Base-by-base conservation (phyloP, 2,888 invertebrate species). In the Lasioglossum pauxillum region DNA sequence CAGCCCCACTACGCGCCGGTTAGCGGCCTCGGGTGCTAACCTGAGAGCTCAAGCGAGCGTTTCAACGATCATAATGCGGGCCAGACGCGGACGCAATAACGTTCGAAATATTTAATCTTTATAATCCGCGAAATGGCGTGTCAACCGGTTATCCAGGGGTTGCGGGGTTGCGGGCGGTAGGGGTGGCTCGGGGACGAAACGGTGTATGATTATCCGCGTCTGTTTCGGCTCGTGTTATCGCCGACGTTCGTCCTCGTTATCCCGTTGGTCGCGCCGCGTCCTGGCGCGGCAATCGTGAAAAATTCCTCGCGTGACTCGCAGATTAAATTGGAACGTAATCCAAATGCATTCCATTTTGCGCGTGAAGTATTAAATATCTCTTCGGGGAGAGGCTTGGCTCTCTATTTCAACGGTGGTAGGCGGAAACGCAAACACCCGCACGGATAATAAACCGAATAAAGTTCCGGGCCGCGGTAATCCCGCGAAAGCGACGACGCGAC, bases 261-360 rank as follows among this genome's bases (percentile, higher is more conserved):
- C 35, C 69, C 53, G 46, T 49, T 27, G 41, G 19, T 19, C 16
- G 27, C 7, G 3, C 12, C 67, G 38, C 16, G 31, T 57, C 23
- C 10, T n/a, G 53, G 8, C 53, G 10, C 27, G 60, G 27, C 23
- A 35, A 82, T 77, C 81, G 67, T 49, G 75, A 88, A 88, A 87
- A 88, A 88, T 83, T 83, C 73, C 82, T 76, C 80, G 80, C 74
- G 35, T 49, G 85, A 80, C 82, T 86, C 78, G 74, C 76, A 64
- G 87, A 90, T 90, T 89, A 90, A 87, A 87, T 87, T 83, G 80
- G 72, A 35, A 79, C 82, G 78, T 89, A 87, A 90, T 85, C 85
- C 80, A 83, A 53, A 67, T 53, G 87, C 80, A 72, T 82, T 85
- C 79, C 75, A 80, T 89, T 85, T 64, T 72, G 82, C 72, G 82